phyloP scores from a whole-genome alignment of 2,113 vertebrate genomes.

The Gulo gulo region DNA sequence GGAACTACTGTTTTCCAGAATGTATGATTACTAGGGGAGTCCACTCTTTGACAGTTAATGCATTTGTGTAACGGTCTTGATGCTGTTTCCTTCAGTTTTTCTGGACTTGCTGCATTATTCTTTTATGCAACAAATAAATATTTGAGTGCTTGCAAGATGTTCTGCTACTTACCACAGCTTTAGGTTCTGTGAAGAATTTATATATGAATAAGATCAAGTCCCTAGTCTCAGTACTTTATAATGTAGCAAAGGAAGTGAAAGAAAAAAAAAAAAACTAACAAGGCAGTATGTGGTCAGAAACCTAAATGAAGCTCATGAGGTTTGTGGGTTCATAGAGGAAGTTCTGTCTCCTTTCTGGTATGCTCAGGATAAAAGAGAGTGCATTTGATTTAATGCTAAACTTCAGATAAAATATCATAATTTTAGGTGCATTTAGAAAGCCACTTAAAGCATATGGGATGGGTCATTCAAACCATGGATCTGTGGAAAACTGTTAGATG shows the following conservation, averaged over 20 bases:
- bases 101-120: slow-evolving; percentile 44
- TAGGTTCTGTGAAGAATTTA: background rate
- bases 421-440: background rate
- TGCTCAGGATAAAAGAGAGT: background rate
- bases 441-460: background rate
- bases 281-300: background rate
- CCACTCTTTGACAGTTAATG: slow-evolving; percentile 12
- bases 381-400: background rate
- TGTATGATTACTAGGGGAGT: background rate
- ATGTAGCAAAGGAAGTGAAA: background rate
- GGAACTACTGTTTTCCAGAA: background rate
- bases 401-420: background rate
- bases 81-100: slow-evolving; percentile 18
- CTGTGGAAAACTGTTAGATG: background rate
- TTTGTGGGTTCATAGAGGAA: background rate
- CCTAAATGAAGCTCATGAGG: background rate
- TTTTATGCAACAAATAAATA: slow-evolving; percentile 58
- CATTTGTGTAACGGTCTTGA: background rate
- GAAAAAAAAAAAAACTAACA: background rate
- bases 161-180: background rate
- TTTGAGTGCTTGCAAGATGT: slow-evolving; percentile 48
- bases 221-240: background rate
- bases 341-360: background rate
- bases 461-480: background rate
- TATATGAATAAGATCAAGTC: background rate